phyloP scores from a whole-genome alignment of 2,113 vertebrate genomes.

The Poeciliopsis occidentalis region DNA sequence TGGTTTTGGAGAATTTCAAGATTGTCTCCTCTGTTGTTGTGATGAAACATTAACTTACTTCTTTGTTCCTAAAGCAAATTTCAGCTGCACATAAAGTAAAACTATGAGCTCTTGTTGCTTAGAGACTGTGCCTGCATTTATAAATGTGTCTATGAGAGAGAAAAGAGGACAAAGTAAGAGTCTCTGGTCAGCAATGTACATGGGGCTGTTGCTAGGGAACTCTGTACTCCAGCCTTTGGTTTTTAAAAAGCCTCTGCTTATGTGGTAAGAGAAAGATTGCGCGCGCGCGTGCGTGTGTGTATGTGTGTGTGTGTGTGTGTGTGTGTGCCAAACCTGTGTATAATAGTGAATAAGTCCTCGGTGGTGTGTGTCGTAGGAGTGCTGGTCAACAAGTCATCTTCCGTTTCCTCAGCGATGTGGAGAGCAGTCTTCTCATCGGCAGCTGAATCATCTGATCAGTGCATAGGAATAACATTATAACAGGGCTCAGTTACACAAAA shows the following conservation, averaged over 20 bases:
- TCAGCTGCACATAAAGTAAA: constrained; percentile 35
- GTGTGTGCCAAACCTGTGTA: constrained; percentile 87
- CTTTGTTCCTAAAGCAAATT: constrained; percentile 50
- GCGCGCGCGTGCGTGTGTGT: constrained; percentile 76
- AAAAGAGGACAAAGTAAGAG: constrained; percentile 29
- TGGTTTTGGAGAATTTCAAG: neutral
- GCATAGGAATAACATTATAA: constrained; percentile 5
- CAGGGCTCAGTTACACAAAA: neutral
- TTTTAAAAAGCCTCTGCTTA: constrained; percentile 17
- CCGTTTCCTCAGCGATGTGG: constrained; percentile 88
- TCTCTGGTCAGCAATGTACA: constrained; percentile 14
- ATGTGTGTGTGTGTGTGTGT: neutral
- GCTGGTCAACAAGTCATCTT: constrained; percentile 83
- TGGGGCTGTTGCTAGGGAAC: constrained; percentile 63
- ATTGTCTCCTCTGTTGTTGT: neutral
- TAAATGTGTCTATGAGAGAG: constrained; percentile 1
- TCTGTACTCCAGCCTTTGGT: neutral
- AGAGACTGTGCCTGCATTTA: constrained; percentile 46
- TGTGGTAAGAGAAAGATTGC: neutral
- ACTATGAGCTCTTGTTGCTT: constrained; percentile 70
- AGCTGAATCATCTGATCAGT: constrained; percentile 73
- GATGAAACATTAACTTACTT: constrained; percentile 7
- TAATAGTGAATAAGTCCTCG: constrained; percentile 96
- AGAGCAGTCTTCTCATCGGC: constrained; percentile 83
- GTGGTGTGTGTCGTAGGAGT: constrained; percentile 87